A percentile compares a stretch with the other conserved stretches of the same genome.
phyloP scores from a whole-genome alignment of 2,113 vertebrate species.

The Ia io region DNA sequence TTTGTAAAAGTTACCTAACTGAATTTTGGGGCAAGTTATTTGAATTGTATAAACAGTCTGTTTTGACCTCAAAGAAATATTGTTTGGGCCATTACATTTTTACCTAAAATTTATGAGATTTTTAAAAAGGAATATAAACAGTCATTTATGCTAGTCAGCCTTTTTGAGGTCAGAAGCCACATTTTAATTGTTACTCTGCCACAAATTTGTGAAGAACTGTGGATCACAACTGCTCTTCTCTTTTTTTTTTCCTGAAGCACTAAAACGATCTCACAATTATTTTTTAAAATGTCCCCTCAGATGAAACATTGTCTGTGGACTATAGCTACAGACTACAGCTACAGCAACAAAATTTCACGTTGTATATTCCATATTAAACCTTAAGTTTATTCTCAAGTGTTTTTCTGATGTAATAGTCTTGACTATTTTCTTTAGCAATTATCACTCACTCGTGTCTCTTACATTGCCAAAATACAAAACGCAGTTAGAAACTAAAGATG shows the following conservation, averaged over 20 bases:
- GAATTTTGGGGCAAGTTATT: conserved; percentile 21
- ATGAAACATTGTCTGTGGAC: not conserved
- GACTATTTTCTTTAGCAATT: conserved; percentile 19
- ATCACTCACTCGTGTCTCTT: not conserved
- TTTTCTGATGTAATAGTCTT: not conserved
- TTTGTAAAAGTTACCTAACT: conserved; percentile 43
- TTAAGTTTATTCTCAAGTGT: not conserved
- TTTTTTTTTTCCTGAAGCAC: not conserved
- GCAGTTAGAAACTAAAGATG: conserved; percentile 26
- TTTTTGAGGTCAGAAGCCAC: conserved; percentile 42
- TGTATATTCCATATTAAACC: conserved; percentile 23
- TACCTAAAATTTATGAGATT: conserved; percentile 66
- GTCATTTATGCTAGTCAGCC: not conserved
- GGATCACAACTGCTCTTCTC: conserved; percentile 43
- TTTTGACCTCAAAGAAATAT: conserved; percentile 51
- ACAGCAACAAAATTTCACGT: not conserved
- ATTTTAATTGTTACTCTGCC: conserved; percentile 50
- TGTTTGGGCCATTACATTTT: conserved; percentile 51
- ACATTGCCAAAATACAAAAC: conserved; percentile 63
- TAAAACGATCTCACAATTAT: conserved; percentile 47
- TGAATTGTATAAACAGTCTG: conserved; percentile 45
- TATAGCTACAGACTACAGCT: not conserved
- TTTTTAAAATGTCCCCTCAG: not conserved
- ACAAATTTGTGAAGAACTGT: conserved; percentile 51
- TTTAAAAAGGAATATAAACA: conserved; percentile 40